These are phyloP conservation scores for Microcebus tavaratra DNA, from an alignment of 2,113 vertebrate genomes.

Conservation along the genomic window DNA sequence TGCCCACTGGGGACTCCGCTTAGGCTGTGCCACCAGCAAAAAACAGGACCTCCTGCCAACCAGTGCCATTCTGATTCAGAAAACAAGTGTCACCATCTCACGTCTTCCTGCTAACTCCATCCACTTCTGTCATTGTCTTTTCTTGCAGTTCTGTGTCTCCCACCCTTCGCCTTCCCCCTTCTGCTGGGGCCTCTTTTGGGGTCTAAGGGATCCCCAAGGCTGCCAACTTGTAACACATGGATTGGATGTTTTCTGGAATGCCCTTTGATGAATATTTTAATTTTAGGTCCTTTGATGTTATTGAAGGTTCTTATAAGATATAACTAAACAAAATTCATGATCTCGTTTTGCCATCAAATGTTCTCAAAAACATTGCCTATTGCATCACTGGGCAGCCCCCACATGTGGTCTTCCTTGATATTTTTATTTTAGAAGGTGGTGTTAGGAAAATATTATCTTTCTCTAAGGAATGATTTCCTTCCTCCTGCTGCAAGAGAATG, in stretches of 20 bases:
- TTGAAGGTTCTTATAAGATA: not conserved
- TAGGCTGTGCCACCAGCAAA: not conserved
- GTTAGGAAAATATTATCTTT: not conserved
- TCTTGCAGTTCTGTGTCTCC: too few species aligned
- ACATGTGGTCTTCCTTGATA: not conserved
- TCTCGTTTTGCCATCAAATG: not conserved
- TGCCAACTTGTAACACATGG: not conserved
- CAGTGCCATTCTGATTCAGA: not conserved
- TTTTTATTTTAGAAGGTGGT: not conserved
- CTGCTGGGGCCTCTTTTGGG: not conserved
- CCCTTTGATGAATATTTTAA: not conserved
- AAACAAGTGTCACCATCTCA: not conserved
- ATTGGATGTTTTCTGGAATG: not conserved
- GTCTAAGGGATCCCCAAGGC: not conserved
- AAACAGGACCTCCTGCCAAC: not conserved
- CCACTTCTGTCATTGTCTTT: not conserved
- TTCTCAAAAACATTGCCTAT: not conserved
- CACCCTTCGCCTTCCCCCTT: fast-evolving
- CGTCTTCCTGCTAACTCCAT: not conserved
- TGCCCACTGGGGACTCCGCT: not conserved
- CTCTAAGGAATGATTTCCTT: not conserved
- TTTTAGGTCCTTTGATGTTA: not conserved
- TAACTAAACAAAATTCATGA: not conserved
- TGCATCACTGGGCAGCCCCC: not conserved
- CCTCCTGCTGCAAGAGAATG: not conserved